These are phyloP conservation scores for Magallana gigas DNA, from an alignment of 1,140 invertebrate genomes.

Conservation along the genomic window DNA sequence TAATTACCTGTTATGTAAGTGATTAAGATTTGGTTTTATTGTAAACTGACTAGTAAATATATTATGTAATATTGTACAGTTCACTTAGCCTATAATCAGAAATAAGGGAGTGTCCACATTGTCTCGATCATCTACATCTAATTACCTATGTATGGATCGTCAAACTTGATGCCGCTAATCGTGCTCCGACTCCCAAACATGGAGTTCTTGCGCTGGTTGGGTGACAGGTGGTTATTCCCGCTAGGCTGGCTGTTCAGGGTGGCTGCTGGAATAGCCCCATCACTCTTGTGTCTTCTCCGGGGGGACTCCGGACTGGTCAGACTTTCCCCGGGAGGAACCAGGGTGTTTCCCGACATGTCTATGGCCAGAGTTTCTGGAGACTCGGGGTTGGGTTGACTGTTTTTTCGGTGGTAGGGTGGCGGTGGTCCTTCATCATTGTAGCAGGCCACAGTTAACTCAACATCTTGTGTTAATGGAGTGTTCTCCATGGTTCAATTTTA, in stretches of 20 bases:
- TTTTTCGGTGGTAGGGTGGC: not conserved
- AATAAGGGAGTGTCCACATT: too few relatives aligned
- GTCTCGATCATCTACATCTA: not conserved
- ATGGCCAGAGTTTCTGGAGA: not conserved
- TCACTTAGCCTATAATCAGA: too few relatives aligned
- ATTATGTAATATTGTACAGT: too few relatives aligned
- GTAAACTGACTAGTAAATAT: too few relatives aligned
- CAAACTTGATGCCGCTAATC: slow-evolving; percentile 60
- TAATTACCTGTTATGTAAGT: too few relatives aligned
- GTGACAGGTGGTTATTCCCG: slow-evolving; percentile 37
- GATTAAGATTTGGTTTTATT: too few relatives aligned
- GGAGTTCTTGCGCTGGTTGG: slow-evolving; percentile 48
- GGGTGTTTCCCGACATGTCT: not conserved
- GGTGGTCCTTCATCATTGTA: not conserved
- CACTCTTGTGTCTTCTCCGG: slow-evolving; percentile 20
- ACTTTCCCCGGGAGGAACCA: not conserved
- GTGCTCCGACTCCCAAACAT: slow-evolving; percentile 61
- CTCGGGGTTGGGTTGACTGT: not conserved
- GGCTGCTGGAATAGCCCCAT: not conserved
- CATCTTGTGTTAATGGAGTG: not conserved
- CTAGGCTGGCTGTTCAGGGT: not conserved
- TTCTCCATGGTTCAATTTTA: not conserved
- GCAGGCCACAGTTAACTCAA: not conserved
- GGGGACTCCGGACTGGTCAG: not conserved
- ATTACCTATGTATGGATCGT: slow-evolving; percentile 63